Base-by-base conservation (phyloP, 2,888 invertebrate species). In the Tortrix viridana region DNA sequence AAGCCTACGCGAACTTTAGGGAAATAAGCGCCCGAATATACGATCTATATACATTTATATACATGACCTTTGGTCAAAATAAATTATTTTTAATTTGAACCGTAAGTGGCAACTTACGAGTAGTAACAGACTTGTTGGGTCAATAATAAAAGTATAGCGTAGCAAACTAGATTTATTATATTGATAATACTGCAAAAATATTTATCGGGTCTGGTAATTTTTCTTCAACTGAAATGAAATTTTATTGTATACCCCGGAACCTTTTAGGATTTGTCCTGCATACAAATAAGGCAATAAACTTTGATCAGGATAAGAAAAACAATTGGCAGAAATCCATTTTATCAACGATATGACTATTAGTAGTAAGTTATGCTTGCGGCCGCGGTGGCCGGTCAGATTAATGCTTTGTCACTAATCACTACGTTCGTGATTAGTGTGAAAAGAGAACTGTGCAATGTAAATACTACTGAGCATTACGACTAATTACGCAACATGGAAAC, bases 281-380 rank as follows among this genome's bases (percentile, higher is more conserved):
- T 88, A 88, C 86, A 76, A 88, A 89, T 85, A 78, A 85, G 86
- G 86, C 80, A 83, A 88, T 89, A 87, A 88, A 86, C 81, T 84
- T 84, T 86, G 83, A 86, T 86, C 83, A 85, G 79, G 76, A 81
- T 79, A 84, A 82, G 82, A 82, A 81, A 87, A 88, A 85, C 85
- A 87, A 86, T 85, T 81, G 81, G 76, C 78, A 72, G 73, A 82
- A 84, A 84, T 82, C 81, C 81, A 83, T 85, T 59, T 55, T 85
- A 83, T 79, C 75, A 81, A 73, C 74, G 74, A 76, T 82, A 81
- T 77, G 77, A 76, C 73, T 80, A 81, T 80, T 80, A 77, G 75
- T 71, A 71, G 77, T 79, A 69, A 58, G 46, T 58, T 14, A 43
- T 54, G 12, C n/a, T 4, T 9, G 16, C 9, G 22, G 14, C 49